Percentiles rank a stretch among this genome's conserved stretches.
Conservation (phyloP, 2,797 vertebrate genomes). For the Mormyrops boulengeri region DNA sequence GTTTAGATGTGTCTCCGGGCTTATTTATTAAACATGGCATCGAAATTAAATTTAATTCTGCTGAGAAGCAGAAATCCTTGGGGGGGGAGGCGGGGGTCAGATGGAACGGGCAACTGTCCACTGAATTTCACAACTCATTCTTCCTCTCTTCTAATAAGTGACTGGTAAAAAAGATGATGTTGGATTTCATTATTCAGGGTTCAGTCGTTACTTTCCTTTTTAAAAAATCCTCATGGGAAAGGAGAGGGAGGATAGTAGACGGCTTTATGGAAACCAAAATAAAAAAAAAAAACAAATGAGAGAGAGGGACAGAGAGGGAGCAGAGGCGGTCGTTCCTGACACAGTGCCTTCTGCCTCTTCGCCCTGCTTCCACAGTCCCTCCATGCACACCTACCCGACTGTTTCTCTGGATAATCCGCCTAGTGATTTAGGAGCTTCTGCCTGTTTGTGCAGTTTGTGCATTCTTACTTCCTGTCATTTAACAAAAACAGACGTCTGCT, state of each 20-base stretch:
- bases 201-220: background rate
- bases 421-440: slow-evolving; percentile 24
- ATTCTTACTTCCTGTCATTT: slow-evolving; percentile 23
- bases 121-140: background rate
- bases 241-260: background rate
- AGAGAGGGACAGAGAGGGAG: background rate
- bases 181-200: background rate
- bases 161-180: background rate
- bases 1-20: background rate
- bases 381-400: slow-evolving; percentile 14
- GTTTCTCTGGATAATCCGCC: slow-evolving; percentile 17
- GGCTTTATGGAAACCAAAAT: background rate
- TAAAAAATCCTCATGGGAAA: slow-evolving; percentile 7
- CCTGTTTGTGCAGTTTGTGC: slow-evolving; percentile 10
- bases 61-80: background rate
- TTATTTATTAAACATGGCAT: background rate
- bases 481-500: slow-evolving; percentile 28
- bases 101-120: background rate
- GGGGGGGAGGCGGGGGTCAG: background rate
- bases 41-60: background rate
- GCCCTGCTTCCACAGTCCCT: background rate
- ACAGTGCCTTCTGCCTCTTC: background rate
- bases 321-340: background rate
- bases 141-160: background rate
- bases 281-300: background rate